Base-by-base conservation (phyloP, 2,888 invertebrate species). In the Chouioia cunea region DNA sequence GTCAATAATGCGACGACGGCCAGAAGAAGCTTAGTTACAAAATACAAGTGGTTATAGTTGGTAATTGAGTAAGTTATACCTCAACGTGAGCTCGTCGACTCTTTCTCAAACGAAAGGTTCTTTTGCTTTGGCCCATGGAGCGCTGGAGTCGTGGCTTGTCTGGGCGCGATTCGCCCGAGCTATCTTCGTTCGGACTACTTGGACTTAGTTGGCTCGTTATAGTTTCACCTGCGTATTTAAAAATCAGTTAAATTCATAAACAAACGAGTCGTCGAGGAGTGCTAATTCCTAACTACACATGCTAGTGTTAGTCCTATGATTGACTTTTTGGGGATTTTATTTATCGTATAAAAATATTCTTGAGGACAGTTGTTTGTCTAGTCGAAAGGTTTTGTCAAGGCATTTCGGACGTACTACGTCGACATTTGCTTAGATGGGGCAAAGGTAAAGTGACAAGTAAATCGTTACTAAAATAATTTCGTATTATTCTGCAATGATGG, bases 41-140 rank as follows among this genome's bases (percentile, higher is more conserved):
- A n/a, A n/a, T n/a, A n/a, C n/a, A n/a, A n/a, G n/a, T n/a, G 6
- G 4, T 10, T 50, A 1, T 48, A 18, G 16, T n/a, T n/a, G n/a
- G n/a, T 16, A 50, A 1, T 50, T 18, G 50, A 16, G n/a, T n/a
- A n/a, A n/a, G 16, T 2, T 50, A 15, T 85, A 93, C 93, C 86
- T 94, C 93, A 52, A 91, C 89, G 76, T 91, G 91, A 69, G 87
- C 91, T 80, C 63, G 71, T 4, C 93, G 89, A 83, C 93, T 93
- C 83, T 94, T 93, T 76, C 94, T 89, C 73, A 95, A 89, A 73
- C 96, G 91, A 87, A 97, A 97, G 0, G 97, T 97, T 86, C 96
- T 97, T 79, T 97, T 91, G 80, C 96, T 97, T 81, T 96, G 97
- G 46, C 96, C 97, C 86, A 96, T 97, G 65, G 96, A 93, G 20